Base-by-base conservation (phyloP, 2,888 invertebrate genomes). In the Trachelus troglodyta region DNA sequence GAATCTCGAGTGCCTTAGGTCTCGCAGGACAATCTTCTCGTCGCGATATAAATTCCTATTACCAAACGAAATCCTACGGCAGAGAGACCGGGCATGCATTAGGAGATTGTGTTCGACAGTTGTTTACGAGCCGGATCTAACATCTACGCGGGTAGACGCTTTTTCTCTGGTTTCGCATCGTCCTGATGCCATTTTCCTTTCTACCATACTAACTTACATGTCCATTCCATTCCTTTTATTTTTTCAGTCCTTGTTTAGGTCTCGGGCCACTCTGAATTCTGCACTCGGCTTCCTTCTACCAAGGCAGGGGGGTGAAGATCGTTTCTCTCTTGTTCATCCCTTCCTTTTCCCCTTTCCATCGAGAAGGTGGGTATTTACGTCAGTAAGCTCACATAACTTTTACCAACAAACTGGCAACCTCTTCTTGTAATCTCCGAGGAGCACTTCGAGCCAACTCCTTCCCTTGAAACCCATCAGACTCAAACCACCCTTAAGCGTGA, bases 21-120 rank as follows among this genome's bases (percentile, higher is more conserved):
- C 56, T 56, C 56, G 56, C 56, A 56, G 56, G 33, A 31, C 71
- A 71, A 71, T 71, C 23, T 71, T 71, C 71, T 71, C 31, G 31
- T 34, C 71, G 71, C 4, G 71, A 31, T 31, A 87, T 90, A 89
- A 89, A 88, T 90, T 86, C 85, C 88, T 87, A 88, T 89, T 89
- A 87, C 86, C 85, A 82, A 85, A 84, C 85, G 83, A 80, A 80
- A 81, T 81, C 82, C 80, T 81, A 73, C 75, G 76, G 78, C 33
- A 31, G 71, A 71, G 89, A 88, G 86, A 87, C 88, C 87, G 88
- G 85, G 83, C 83, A 88, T 88, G 90, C 90, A 91, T 91, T 90
- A 90, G 90, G 89, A 90, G 90, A 91, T 91, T 90, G 90, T 89
- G 90, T 89, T 90, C 90, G 90, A 89, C 89, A 89, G 89, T 91